A percentile compares a stretch with the other conserved stretches of the same genome.
phyloP scores from a whole-genome alignment of 2,888 invertebrate species.

The Parapristionchus giblindavisi region DNA sequence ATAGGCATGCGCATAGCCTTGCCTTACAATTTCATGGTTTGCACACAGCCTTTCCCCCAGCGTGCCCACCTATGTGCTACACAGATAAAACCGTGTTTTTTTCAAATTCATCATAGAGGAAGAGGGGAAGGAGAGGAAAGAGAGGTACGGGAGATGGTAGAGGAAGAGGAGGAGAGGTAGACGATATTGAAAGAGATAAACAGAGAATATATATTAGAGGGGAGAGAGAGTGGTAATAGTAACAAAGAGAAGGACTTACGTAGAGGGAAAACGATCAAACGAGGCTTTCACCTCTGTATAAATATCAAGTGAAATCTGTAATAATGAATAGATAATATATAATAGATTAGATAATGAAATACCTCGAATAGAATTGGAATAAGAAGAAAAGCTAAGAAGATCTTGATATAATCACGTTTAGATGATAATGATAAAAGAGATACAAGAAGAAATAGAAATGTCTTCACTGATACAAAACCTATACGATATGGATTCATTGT shows the following conservation, averaged over 20 bases:
- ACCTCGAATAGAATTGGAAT: constrained; percentile 18
- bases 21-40: no score
- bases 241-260: constrained; percentile 30
- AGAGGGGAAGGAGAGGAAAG: not conserved
- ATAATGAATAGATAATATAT: no score
- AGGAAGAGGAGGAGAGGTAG: constrained; percentile 2
- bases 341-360: no score
- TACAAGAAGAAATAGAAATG: constrained; percentile 14
- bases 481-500: constrained; percentile 28
- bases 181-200: not conserved
- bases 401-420: constrained; percentile 25
- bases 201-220: not conserved
- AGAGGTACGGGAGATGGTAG: not conserved
- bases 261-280: constrained; percentile 17
- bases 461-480: constrained; percentile 1
- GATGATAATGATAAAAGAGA: not conserved
- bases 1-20: no score
- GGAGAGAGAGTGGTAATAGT: not conserved
- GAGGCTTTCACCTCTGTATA: constrained; percentile 24
- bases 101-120: no score
- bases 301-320: constrained; percentile 14
- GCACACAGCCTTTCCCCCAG: no score
- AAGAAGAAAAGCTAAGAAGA: constrained; percentile 18
- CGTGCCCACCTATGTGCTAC: no score
- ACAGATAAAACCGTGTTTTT: no score